These are phyloP conservation scores for Anisognathus igniventris DNA, from an alignment of 2,797 vertebrate species.

Conservation along the genomic window DNA sequence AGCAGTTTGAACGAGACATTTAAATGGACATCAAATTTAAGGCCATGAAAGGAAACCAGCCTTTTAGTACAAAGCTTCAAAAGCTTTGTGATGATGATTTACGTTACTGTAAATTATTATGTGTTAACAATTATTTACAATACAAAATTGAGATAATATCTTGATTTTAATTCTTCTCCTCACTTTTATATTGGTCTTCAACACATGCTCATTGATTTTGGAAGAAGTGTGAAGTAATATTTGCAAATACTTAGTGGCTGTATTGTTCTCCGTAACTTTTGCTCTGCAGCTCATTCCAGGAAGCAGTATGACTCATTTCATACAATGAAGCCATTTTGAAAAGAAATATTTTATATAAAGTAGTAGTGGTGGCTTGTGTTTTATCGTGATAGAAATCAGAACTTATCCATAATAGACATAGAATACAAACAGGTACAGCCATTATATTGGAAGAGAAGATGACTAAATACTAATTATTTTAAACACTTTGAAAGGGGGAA, in stretches of 20 bases:
- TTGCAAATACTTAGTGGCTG: background rate
- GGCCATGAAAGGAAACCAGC: background rate
- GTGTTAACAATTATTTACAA: background rate
- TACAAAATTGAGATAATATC: background rate
- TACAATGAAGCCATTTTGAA: background rate
- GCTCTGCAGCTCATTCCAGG: background rate
- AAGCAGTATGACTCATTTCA: background rate
- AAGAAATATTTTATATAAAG: background rate
- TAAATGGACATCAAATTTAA: background rate
- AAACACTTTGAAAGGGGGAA: background rate
- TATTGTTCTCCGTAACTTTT: background rate
- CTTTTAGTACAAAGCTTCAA: background rate
- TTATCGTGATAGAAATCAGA: background rate
- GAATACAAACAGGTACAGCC: background rate
- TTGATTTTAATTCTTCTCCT: background rate
- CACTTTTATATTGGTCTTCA: background rate
- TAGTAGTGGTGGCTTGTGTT: background rate
- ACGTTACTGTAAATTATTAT: background rate
- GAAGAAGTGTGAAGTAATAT: background rate
- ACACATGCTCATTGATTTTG: background rate
- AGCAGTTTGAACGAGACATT: background rate
- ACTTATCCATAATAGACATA: background rate
- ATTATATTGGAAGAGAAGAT: background rate
- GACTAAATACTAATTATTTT: background rate
- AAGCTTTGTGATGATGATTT: background rate